Evolutionary conservation across 2,797 vertebrate genomes (phyloP).

Genomic region (Taeniopygia guttata): DNA sequence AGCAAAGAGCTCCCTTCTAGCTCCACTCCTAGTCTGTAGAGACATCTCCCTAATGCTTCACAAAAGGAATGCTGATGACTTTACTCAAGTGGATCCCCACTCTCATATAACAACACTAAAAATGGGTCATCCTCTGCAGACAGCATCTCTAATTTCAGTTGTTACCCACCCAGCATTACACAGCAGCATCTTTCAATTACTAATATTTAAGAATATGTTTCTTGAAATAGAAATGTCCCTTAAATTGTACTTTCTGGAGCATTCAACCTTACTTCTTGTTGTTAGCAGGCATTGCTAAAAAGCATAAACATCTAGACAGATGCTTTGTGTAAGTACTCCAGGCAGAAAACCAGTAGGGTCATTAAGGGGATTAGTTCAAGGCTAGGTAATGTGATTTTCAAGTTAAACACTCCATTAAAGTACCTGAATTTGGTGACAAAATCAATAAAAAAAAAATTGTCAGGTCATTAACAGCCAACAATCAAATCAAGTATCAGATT

Average conservation of each 20-base stretch:
- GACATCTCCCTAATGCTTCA: neutral
- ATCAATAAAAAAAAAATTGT: neutral
- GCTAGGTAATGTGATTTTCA: neutral
- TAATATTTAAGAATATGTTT: neutral
- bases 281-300: neutral
- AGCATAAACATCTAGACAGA: neutral
- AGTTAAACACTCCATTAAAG: neutral
- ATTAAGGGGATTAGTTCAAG: neutral
- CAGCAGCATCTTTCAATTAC: neutral
- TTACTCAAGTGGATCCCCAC: neutral
- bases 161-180: neutral
- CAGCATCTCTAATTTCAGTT: neutral
- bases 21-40: neutral
- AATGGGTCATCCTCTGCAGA: neutral
- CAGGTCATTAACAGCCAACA: neutral
- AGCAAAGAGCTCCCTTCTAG: neutral
- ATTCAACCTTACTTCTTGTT: neutral
- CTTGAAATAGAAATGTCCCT: neutral
- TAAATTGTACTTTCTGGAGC: neutral
- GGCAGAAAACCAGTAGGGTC: neutral
- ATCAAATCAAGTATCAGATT: neutral
- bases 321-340: neutral
- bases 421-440: neutral
- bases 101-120: neutral
- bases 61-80: neutral